Conservation (phyloP, 2,888 invertebrate genomes). For the Tipula vernalis region DNA sequence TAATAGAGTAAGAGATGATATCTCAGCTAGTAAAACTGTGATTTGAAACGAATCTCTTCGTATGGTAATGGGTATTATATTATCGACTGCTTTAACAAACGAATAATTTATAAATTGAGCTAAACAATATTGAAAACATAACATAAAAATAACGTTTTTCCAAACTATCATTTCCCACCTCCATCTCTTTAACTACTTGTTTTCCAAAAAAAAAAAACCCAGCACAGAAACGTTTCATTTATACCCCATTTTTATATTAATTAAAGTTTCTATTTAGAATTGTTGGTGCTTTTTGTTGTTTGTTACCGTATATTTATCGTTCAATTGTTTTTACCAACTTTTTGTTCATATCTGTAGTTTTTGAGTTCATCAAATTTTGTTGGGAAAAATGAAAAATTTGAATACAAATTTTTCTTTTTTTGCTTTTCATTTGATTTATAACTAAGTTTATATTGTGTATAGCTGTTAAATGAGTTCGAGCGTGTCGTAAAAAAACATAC, state of each 20-base stretch:
- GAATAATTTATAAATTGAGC: no score
- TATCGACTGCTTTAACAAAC: no score
- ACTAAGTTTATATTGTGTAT: not conserved
- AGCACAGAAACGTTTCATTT: not conserved
- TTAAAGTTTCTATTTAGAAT: not conserved
- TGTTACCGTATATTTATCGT: not conserved
- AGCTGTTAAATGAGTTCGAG: not conserved
- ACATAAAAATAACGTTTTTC: no score
- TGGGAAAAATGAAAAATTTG: not conserved
- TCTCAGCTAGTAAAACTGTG: no score
- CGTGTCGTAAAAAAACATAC: no score
- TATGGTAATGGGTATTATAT: no score
- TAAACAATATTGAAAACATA: no score
- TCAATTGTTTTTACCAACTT: not conserved
- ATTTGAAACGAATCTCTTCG: no score
- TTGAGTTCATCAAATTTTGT: not conserved
- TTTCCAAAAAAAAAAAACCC: not conserved
- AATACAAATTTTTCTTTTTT: not conserved
- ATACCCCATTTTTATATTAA: not conserved
- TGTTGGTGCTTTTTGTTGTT: not conserved
- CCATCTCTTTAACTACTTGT: no score
- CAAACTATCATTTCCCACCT: no score
- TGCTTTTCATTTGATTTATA: not conserved
- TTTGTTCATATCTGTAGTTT: not conserved
- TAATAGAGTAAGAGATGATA: no score